These are phyloP conservation scores for Phrynocephalus guinanensis DNA, from an alignment of 2,797 vertebrate species.

Conservation along the genomic window DNA sequence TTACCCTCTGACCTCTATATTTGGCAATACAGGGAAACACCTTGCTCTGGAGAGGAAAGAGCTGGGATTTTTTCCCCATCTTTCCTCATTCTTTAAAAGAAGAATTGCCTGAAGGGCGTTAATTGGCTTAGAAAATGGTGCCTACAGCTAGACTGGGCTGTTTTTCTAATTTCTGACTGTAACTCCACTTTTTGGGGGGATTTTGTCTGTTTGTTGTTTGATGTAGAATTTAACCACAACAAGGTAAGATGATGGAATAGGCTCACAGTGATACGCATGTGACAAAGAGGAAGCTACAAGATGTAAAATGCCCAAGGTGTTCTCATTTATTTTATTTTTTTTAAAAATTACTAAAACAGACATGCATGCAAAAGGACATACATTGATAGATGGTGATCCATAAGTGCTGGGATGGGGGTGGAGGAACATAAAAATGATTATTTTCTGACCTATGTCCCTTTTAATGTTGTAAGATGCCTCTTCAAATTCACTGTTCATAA, in stretches of 20 bases:
- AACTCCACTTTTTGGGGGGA: neutral
- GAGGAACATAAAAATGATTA: too few relatives aligned
- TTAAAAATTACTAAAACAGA: too few relatives aligned
- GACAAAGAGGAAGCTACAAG: neutral
- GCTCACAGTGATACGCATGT: too few relatives aligned
- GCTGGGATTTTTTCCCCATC: neutral
- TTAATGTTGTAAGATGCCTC: too few relatives aligned
- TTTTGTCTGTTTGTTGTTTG: neutral
- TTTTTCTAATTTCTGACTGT: neutral
- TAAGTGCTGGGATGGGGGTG: too few relatives aligned
- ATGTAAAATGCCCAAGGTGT: neutral
- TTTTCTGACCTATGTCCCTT: too few relatives aligned
- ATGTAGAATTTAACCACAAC: neutral
- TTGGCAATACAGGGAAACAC: neutral
- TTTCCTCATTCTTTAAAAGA: slow-evolving; percentile 30
- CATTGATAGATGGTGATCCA: too few relatives aligned
- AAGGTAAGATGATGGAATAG: neutral
- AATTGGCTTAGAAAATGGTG: neutral
- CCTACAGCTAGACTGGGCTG: neutral
- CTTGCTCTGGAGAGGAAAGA: neutral
- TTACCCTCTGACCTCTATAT: neutral
- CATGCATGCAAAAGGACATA: too few relatives aligned
- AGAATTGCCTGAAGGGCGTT: neutral
- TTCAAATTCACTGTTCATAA: too few relatives aligned
- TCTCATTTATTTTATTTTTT: too few relatives aligned